Evolutionary conservation across 2,113 vertebrate genomes (phyloP), one percentile per base, ranked within the genome.

Genomic region (Plectropomus leopardus): DNA sequence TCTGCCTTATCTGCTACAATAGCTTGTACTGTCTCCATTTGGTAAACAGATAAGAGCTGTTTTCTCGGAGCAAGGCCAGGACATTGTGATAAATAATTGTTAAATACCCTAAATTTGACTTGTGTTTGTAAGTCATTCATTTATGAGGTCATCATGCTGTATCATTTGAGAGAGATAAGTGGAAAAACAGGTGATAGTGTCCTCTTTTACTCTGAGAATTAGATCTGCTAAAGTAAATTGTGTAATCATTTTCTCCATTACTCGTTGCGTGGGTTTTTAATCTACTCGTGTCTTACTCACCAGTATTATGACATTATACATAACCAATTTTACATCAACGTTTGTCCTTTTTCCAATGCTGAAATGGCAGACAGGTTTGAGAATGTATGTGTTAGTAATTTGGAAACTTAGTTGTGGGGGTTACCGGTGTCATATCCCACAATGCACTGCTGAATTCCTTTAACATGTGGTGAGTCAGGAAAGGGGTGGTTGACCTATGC

Each of bases 401-500:
- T 95, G 88, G 84, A 92, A 93, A 90, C 84, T 82, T 54, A 83
- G 90, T 90, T 89, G 82, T 82, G 84, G 93, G 91, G 94, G 94
- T 92, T 89, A 91, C 81, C 61, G 86, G 90, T 86, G 90, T 92
- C 84, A 90, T 85, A 90, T 94, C 95, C 95, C 93, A 95, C 86
- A 95, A 95, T 95, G 95, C 95, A 94, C 77, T 44, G 81, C 86
- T 83, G 93, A 94, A 96, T 95, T 95, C 94, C 93, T 96, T 95
- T 95, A 95, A 95, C 95, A 96, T 95, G 94, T 96, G 95, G 94
- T 92, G 91, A 92, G 86, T 93, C 94, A 96, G 95, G 95, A 96
- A 96, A 95, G 94, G 89, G 94, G 88, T 93, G 94, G 92, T 94
- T 96, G 95, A 96, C 95, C 95, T 93, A 53, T 95, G 95, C 79